phyloP scores from a whole-genome alignment of 2,113 vertebrate species.

The Sakesphorus luctuosus region DNA sequence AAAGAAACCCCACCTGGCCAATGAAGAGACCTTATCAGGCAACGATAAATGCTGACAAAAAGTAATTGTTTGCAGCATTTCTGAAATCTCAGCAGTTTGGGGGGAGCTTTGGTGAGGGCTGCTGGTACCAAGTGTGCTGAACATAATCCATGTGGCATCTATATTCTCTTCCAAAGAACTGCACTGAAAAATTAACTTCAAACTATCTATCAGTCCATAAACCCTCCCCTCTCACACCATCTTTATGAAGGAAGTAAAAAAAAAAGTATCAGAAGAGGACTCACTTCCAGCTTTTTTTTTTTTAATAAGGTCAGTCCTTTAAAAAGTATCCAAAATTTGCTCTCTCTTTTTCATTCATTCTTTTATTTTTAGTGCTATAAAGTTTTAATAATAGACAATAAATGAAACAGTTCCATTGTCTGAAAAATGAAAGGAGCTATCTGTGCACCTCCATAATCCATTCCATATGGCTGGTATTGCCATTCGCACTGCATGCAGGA shows the following conservation, averaged over 20 bases:
- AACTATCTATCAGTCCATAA: conserved; percentile 21
- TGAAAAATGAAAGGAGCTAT: conserved; percentile 83
- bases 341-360: conserved; percentile 76
- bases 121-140: neutral
- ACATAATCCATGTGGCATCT: neutral
- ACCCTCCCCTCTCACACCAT: conserved; percentile 18
- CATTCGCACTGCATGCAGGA: neutral
- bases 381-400: conserved; percentile 84
- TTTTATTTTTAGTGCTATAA: conserved; percentile 78
- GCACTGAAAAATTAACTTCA: neutral
- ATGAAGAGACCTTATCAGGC: neutral
- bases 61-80: neutral
- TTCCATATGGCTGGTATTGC: conserved; percentile 76
- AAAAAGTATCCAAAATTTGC: conserved; percentile 49
- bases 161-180: neutral
- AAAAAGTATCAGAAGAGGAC: neutral
- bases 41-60: neutral
- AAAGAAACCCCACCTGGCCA: neutral
- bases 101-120: neutral
- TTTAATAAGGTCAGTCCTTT: conserved; percentile 53
- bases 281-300: conserved; percentile 14
- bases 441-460: conserved; percentile 77
- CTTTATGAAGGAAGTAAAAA: conserved; percentile 55
- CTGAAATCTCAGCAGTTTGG: neutral
- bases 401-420: conserved; percentile 86